Evolutionary conservation across 2,888 invertebrate species (phyloP).

Genomic region (Micropterix aruncella): DNA sequence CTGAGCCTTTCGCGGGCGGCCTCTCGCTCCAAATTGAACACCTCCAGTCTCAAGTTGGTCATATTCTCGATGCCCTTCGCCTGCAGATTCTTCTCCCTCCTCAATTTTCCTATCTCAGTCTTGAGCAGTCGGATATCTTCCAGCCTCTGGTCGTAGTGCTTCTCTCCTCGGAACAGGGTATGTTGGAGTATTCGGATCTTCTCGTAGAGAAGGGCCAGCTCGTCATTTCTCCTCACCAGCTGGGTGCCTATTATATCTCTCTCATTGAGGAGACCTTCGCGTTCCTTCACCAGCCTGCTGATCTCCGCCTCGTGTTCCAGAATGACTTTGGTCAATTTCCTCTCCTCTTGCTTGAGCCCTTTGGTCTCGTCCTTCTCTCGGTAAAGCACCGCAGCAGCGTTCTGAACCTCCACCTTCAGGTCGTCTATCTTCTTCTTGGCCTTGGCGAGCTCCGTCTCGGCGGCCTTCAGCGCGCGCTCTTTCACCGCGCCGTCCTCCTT

Average conservation of each 20-base stretch:
- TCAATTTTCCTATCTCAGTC: constrained; percentile 44
- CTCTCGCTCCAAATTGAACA: constrained; percentile 50
- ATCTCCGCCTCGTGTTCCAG: constrained; percentile 54
- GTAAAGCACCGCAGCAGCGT: constrained; percentile 36
- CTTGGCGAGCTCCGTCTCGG: constrained; percentile 48
- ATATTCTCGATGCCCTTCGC: constrained; percentile 39
- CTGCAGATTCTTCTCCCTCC: constrained; percentile 32
- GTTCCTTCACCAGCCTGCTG: constrained; percentile 53
- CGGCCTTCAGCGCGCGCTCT: constrained; percentile 53
- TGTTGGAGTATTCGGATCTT: constrained; percentile 66
- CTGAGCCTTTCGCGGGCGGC: constrained; percentile 48
- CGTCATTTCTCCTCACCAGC: constrained; percentile 71
- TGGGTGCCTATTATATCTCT: constrained; percentile 74
- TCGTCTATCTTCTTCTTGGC: constrained; percentile 54
- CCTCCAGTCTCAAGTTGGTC: constrained; percentile 46
- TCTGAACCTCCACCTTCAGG: constrained; percentile 42
- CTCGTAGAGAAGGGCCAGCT: constrained; percentile 62
- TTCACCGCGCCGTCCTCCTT: constrained; percentile 68
- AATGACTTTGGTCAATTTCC: constrained; percentile 52
- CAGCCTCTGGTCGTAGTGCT: constrained; percentile 31
- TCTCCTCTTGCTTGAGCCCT: constrained; percentile 49
- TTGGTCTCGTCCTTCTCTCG: constrained; percentile 48
- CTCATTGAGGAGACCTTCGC: constrained; percentile 60
- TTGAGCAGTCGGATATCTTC: constrained; percentile 53
- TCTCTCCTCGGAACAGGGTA: constrained; percentile 49